These are phyloP conservation scores for Aspidiotus destructor DNA, from an alignment of 2,888 invertebrate genomes.

Conservation along the genomic window DNA sequence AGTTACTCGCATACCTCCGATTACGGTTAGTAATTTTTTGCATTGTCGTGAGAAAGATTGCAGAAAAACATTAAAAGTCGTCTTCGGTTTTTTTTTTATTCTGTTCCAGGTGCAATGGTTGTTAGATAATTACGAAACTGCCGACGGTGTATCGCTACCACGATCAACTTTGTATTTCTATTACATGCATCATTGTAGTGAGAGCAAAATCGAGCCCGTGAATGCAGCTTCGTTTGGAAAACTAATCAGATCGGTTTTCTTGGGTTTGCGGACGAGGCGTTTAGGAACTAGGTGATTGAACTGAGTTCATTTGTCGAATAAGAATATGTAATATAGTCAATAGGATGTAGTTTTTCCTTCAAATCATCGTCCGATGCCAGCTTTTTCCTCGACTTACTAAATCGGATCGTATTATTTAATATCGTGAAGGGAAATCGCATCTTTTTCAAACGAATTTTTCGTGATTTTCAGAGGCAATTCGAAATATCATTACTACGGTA, in stretches of 20 bases:
- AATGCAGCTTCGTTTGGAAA: conserved; percentile 99
- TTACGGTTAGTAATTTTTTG: conserved; percentile 63
- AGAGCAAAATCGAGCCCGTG: conserved; percentile 91
- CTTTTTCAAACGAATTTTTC: not conserved
- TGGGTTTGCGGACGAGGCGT: conserved; percentile 85
- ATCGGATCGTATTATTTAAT: too few relatives aligned
- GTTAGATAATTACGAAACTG: conserved; percentile 95
- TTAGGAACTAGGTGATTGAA: conserved; percentile 72
- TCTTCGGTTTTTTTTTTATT: not conserved
- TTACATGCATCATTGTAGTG: conserved; percentile 88
- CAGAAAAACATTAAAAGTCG: not conserved
- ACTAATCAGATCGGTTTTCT: conserved; percentile 93
- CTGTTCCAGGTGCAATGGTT: conserved; percentile 74
- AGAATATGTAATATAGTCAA: too few relatives aligned
- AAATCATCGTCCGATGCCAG: too few relatives aligned
- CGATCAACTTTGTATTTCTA: conserved; percentile 94
- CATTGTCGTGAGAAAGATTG: too few relatives aligned
- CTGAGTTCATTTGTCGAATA: too few relatives aligned
- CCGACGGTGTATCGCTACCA: conserved; percentile 86
- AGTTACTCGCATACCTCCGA: conserved; percentile 75
- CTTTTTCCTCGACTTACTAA: too few relatives aligned
- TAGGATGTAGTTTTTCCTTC: too few relatives aligned
- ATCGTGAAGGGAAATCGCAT: too few relatives aligned
- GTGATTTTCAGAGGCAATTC: conserved; percentile 73
- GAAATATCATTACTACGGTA: conserved; percentile 99